Base-by-base conservation (phyloP, 1,140 invertebrate genomes). In the Drosophila repleta region DNA sequence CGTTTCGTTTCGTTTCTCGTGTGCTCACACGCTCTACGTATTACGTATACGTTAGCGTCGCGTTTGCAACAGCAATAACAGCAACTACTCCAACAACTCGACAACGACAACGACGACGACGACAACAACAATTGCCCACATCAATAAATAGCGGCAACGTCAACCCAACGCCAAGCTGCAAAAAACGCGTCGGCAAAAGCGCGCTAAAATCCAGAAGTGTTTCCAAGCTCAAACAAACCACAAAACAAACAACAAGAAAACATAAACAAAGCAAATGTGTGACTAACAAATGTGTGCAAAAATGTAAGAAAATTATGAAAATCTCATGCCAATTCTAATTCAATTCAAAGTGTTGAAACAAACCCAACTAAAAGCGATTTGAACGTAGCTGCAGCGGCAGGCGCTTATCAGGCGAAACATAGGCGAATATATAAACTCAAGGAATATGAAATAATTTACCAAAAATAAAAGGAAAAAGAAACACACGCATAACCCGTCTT, bases 131-230 rank as follows among this genome's bases (percentile, higher is more conserved):
- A 58, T 68, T 68, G 35, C 63, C 45, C 61, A 63, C 67, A 61
- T 61, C 49, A 82, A 80, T 60, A 74, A 81, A 51, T 35, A 73
- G 46, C 65, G 18, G 63, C 55, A 69, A 62, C 39, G 17, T 21
- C 55, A 43, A 49, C 24, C 56, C 43, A 51, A 62, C 68, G 64
- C 64, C 41, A 64, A 74, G 53, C 64, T 60, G 52, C 10, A 52
- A 58, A 49, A 83, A 84, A 53, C 81, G 81, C 81, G 81, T 71
- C 81, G 81, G 81, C 74, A 87, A 84, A 85, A 69, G 29, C 72
- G 72, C 72, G 74, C 37, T 26, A 49, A 61, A 60, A 8, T 52
- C 15, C 6, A 24, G 24, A 73, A 61, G 26, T 68, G 51, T 17
- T 52, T n/a, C 10, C n/a, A 32, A 51, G 4, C n/a, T 51, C n/a